Conservation (phyloP, 1,140 invertebrate species). For the Philotrypesis tridentata region DNA sequence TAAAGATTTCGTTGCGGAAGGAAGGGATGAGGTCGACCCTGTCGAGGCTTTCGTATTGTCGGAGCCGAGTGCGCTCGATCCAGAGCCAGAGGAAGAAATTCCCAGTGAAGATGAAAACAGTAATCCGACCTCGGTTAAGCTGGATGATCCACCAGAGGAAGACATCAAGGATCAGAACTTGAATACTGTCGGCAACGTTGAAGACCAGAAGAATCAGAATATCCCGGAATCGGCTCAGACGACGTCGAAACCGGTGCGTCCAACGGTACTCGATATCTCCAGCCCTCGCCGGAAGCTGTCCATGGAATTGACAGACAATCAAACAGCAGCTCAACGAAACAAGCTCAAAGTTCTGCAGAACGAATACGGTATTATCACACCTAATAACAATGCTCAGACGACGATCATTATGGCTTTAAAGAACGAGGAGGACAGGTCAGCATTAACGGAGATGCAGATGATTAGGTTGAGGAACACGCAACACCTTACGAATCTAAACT, state of each 20-base stretch:
- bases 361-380: slow-evolving; percentile 57
- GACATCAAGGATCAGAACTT: slow-evolving; percentile 33
- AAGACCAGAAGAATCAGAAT: slow-evolving; percentile 40
- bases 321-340: slow-evolving; percentile 56
- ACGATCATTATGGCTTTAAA: background rate
- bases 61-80: background rate
- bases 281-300: background rate
- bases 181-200: background rate
- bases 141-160: background rate
- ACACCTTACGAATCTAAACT: slow-evolving; percentile 53
- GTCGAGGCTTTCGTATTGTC: background rate
- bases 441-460: slow-evolving; percentile 45
- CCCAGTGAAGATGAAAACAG: slow-evolving; percentile 51
- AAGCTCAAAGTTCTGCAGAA: slow-evolving; percentile 56
- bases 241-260: slow-evolving; percentile 55
- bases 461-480: slow-evolving; percentile 54
- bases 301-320: slow-evolving; percentile 58
- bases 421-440: background rate
- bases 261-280: slow-evolving; percentile 58
- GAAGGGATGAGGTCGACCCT: background rate
- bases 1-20: background rate
- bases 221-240: background rate
- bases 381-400: slow-evolving; percentile 31
- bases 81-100: background rate
- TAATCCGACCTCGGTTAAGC: slow-evolving; percentile 37